phyloP scores from a whole-genome alignment of 2,797 vertebrate species.

The Microcaecilia unicolor region DNA sequence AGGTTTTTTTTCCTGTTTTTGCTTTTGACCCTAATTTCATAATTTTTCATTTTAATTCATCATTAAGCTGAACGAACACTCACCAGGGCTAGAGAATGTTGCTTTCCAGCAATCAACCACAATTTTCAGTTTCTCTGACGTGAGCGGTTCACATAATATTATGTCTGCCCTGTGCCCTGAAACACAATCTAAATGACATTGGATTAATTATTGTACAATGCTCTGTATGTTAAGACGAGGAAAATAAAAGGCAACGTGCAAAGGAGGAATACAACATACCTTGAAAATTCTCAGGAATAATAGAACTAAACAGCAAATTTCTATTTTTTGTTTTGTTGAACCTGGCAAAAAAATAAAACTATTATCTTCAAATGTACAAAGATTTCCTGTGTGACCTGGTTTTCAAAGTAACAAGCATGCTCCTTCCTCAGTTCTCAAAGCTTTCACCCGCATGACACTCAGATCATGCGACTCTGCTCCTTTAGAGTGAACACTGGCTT shows the following conservation, averaged over 20 bases:
- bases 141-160: constrained; percentile 32
- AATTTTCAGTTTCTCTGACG: constrained; percentile 21
- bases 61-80: constrained; percentile 14
- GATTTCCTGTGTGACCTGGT: too few species aligned
- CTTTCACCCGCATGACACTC: too few species aligned
- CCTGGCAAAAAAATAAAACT: too few species aligned
- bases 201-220: constrained; percentile 2
- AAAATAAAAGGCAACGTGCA: background rate
- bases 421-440: too few species aligned
- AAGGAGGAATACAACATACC: constrained; percentile 14
- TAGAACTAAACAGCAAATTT: constrained; percentile 24
- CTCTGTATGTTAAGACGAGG: background rate
- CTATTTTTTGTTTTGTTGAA: constrained; percentile 17
- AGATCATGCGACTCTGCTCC: too few species aligned
- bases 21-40: too few species aligned
- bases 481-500: too few species aligned
- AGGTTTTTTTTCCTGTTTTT: too few species aligned
- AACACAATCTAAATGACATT: constrained; percentile 20
- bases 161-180: constrained; percentile 27
- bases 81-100: constrained; percentile 10
- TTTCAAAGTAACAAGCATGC: too few species aligned
- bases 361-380: too few species aligned
- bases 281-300: constrained; percentile 28
- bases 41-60: constrained; percentile 1
- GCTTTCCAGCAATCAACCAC: constrained; percentile 25